Conservation (phyloP, 2,113 vertebrate genomes). For the Meles meles region DNA sequence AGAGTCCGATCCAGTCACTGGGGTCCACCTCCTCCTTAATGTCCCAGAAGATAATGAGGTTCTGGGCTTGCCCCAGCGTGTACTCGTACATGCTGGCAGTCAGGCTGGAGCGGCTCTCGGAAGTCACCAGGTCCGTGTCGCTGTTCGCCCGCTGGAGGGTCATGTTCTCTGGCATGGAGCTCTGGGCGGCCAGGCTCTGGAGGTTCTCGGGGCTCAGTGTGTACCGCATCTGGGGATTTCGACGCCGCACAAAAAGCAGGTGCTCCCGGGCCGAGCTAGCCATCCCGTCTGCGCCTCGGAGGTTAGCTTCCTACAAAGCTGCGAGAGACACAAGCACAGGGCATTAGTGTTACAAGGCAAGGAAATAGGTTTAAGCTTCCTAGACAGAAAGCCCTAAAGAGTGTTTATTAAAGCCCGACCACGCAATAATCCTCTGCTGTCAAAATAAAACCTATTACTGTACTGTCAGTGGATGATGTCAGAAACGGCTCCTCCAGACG, state of each 20-base stretch:
- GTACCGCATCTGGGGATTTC: slow-evolving; percentile 93
- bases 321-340: background rate
- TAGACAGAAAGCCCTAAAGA: background rate
- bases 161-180: slow-evolving; percentile 83
- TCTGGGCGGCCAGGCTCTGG: slow-evolving; percentile 90
- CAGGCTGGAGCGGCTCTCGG: slow-evolving; percentile 94
- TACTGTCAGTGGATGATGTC: background rate
- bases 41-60: slow-evolving; percentile 98
- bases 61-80: slow-evolving; percentile 92
- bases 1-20: slow-evolving; percentile 98
- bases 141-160: slow-evolving; percentile 94
- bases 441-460: slow-evolving; percentile 24
- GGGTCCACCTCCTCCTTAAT: slow-evolving; percentile 99
- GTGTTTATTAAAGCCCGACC: background rate
- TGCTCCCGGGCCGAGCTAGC: slow-evolving; percentile 92
- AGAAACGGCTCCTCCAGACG: background rate
- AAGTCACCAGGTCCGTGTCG: slow-evolving; percentile 96
- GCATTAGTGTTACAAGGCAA: background rate
- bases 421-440: slow-evolving; percentile 2
- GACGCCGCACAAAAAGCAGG: slow-evolving; percentile 89
- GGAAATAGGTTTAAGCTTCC: background rate
- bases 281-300: slow-evolving; percentile 74
- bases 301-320: slow-evolving; percentile 70
- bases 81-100: slow-evolving; percentile 96
- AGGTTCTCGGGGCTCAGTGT: slow-evolving; percentile 97